phyloP scores from a whole-genome alignment of 2,888 invertebrate species.

The Ethmia dodecea region DNA sequence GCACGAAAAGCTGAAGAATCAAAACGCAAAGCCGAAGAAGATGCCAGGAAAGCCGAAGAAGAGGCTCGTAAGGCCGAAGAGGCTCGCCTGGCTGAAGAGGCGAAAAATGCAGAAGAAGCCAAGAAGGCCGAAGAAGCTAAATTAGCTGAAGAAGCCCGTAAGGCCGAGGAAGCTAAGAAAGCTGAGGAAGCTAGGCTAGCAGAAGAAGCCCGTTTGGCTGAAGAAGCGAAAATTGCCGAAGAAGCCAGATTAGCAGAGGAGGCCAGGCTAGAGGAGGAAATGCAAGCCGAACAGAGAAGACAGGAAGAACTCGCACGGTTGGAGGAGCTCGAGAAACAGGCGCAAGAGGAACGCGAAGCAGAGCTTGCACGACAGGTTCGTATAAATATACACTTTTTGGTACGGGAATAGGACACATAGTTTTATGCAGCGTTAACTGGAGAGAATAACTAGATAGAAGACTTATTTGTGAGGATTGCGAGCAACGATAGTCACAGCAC shows the following conservation, averaged over 20 bases:
- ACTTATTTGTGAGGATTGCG: too few relatives aligned
- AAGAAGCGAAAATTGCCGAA: slow-evolving; percentile 59
- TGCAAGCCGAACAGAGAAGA: slow-evolving; percentile 70
- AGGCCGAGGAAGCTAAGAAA: slow-evolving; percentile 53
- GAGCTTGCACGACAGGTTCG: slow-evolving; percentile 82
- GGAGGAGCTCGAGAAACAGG: slow-evolving; percentile 79
- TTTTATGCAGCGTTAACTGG: too few relatives aligned
- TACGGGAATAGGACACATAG: too few relatives aligned
- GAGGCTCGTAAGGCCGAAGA: slow-evolving; percentile 57
- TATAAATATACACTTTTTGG: too few relatives aligned
- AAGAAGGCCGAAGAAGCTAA: slow-evolving; percentile 57
- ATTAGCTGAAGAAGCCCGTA: slow-evolving; percentile 48
- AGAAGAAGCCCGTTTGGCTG: slow-evolving; percentile 58
- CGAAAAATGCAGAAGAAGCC: slow-evolving; percentile 48
- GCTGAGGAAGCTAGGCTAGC: slow-evolving; percentile 57
- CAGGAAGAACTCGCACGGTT: slow-evolving; percentile 75
- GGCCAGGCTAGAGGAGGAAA: slow-evolving; percentile 55
- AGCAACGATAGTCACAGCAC: too few relatives aligned
- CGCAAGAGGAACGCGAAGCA: slow-evolving; percentile 80
- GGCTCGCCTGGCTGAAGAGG: slow-evolving; percentile 62
- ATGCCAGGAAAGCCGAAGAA: slow-evolving; percentile 61
- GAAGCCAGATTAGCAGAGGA: slow-evolving; percentile 60
- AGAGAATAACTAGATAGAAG: too few relatives aligned
- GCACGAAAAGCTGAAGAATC: slow-evolving; percentile 70
- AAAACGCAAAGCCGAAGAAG: slow-evolving; percentile 69